Evolutionary conservation across 2,797 vertebrate genomes (phyloP), one percentile per base, ranked within the genome.

Genomic region (Mionectes olivaceus): DNA sequence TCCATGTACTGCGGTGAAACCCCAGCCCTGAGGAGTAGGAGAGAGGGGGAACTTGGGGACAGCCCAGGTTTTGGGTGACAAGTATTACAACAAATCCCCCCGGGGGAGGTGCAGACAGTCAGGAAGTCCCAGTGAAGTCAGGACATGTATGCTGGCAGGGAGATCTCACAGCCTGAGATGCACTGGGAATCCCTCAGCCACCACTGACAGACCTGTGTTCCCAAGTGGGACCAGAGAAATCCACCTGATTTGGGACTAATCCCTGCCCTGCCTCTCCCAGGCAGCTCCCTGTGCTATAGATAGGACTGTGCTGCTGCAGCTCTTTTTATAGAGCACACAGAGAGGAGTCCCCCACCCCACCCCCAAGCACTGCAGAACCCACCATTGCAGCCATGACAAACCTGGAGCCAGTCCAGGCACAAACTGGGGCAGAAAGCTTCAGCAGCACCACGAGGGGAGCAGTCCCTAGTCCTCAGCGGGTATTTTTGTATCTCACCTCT

Each of bases 281-380:
- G 71, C 90, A 90, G 65, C 94, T 89, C 91, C 89, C 52, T 80
- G 44, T 46, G 87, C 87, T 94, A 93, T 78, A 94, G 93, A 91
- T 86, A 91, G 87, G 30, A 47, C 69, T 69, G 76, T 47, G 82
- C 73, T 69, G 80, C 84, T 15, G 6, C 25, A 2, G 56, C 57
- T 90, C 83, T 94, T 94, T 95, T 91, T 93, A 94, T 83, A 93
- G 95, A 86, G 53, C 85, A 30, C 4, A 7, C 46, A 32, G 73
- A 82, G 57, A 67, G 74, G 78, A 94, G 65, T 60, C 59, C 50
- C 80, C 60, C 75, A 50, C 52, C 78, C 53, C 56, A 64, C 49
- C 65, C 47, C 52, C 25, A 1, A 4, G n/a, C 68, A 50, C 57
- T 3, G 0, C 87, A 56, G 49, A 77, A 24, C 83, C 87, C 91